phyloP scores from a whole-genome alignment of 1,140 invertebrate genomes.

The Scylla paramamosain region DNA sequence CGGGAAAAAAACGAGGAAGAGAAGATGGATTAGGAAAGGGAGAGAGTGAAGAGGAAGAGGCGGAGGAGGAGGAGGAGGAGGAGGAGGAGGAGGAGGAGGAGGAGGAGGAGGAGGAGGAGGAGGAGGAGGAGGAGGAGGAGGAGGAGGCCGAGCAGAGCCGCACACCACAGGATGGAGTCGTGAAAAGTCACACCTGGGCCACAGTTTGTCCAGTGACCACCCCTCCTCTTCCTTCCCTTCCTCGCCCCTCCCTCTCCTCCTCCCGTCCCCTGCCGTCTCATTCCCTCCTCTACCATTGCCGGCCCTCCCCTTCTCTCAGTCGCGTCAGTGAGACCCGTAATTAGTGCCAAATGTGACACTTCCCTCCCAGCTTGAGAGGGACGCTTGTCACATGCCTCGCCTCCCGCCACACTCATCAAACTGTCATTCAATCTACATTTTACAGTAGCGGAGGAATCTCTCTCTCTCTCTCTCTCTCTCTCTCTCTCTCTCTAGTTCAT shows the following conservation, averaged over 20 bases:
- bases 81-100: conserved; percentile 13
- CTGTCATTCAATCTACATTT: background rate
- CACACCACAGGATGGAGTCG: conserved; percentile 34
- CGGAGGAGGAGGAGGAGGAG: background rate
- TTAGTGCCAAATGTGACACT: conserved; percentile 34
- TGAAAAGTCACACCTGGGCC: conserved; percentile 40
- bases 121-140: conserved; percentile 16
- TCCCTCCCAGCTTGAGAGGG: background rate
- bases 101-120: background rate
- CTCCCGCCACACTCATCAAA: background rate
- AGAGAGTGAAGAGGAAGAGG: background rate
- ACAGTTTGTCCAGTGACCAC: conserved; percentile 38
- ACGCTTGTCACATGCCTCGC: background rate
- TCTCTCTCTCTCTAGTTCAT: too few relatives aligned
- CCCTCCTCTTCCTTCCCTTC: background rate
- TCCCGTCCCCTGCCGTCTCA: background rate
- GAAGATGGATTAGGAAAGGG: background rate
- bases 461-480: background rate
- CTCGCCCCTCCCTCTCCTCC: background rate
- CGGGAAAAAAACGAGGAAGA: background rate
- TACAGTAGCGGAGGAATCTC: background rate
- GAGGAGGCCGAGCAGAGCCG: background rate
- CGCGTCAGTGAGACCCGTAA: background rate
- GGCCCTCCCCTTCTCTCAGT: background rate
- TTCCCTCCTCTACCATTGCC: background rate